Base-by-base conservation (phyloP, 2,888 invertebrate species). In the Hermaeophaga mercurialis region DNA sequence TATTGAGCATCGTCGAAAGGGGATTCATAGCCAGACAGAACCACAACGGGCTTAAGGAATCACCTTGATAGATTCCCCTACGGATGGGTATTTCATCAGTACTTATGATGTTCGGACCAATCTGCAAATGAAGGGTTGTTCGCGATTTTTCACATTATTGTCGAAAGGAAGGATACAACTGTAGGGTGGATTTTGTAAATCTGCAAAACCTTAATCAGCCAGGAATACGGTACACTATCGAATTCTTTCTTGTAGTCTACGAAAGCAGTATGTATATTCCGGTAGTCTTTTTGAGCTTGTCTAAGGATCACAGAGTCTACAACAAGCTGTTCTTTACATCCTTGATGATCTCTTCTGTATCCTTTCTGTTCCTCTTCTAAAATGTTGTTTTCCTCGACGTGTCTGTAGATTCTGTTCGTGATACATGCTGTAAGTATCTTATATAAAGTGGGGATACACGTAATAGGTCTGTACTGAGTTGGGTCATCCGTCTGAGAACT, bases 371-470 rank as follows among this genome's bases (percentile, higher is more conserved):
- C 43, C 26, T 43, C 43, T 7, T 24, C 26, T 26, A 43, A 7
- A 1, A 26, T 12, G 26, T 43, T 43, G 26, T 3, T 22, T 43
- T 43, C 26, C 11, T 43, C 14, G 26, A 24, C 14, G 26, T 22
- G 43, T 14, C 26, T 24, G 8, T 43, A 43, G 7, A 43, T 43
- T 43, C 15, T 24, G 43, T 43, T 43, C 2, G 26, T 24, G 12
- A 43, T 43, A 43, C 43, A 43, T n/a, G 43, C 26, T 28, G 12
- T 33, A 24, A 43, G 43, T 3, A 43, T 43, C 43, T 24, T 43
- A 6, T 12, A 33, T 14, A 33, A 14, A 5, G 14, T 33, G 3
- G 33, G 14, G 1, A 12, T 11, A 14, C 33, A 33, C 11, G 33
- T 33, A 33, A 11, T 33, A 28, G 9, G 9, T 28, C 28, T 28